Evolutionary conservation across 2,888 invertebrate species (phyloP).

Genomic region (Euplagia quadripunctaria): DNA sequence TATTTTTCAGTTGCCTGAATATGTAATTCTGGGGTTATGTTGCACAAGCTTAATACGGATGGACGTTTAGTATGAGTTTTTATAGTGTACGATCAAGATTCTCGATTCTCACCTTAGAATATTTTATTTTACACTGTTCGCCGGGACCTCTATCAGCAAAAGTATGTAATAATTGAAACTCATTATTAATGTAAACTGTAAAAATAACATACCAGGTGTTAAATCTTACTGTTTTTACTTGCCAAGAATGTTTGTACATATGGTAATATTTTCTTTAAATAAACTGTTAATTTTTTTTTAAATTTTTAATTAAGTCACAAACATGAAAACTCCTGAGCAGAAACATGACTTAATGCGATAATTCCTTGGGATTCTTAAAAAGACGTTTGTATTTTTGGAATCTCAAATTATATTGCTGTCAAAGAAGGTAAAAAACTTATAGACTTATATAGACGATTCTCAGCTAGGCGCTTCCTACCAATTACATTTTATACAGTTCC

Average conservation of each 20-base stretch:
- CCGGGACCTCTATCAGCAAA: neutral
- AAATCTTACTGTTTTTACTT: no score
- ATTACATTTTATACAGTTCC: neutral
- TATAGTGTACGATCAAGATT: neutral
- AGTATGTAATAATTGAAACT: no score
- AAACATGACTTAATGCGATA: neutral
- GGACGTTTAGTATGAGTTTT: neutral
- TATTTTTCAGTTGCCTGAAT: slow-evolving; percentile 28
- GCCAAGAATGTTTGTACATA: no score
- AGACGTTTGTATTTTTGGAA: neutral
- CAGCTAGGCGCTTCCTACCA: neutral
- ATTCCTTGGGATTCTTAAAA: neutral
- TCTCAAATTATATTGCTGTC: neutral
- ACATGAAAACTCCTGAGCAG: neutral
- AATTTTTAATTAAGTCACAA: neutral
- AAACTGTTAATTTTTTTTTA: no score
- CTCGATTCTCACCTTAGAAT: neutral
- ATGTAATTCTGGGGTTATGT: slow-evolving; percentile 33
- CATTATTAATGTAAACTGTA: no score
- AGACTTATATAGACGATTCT: neutral
- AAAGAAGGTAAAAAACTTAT: neutral
- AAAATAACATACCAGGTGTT: no score
- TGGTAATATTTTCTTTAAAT: no score
- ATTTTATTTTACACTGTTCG: neutral
- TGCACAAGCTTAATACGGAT: neutral